phyloP scores from a whole-genome alignment of 2,888 invertebrate species.

The Drosophila neoperkinsi region DNA sequence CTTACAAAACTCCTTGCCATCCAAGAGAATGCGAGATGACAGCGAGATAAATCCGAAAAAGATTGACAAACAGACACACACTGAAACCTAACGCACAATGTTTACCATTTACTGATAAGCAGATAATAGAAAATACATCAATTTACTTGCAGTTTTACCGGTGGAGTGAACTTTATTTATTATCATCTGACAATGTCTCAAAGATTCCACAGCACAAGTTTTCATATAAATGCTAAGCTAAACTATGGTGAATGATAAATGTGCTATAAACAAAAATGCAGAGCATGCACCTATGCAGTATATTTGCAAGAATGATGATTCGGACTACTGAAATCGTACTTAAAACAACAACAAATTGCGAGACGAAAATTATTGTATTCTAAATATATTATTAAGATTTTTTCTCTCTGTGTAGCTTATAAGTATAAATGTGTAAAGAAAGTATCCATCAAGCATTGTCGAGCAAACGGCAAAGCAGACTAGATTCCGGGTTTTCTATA shows the following conservation, averaged over 20 bases:
- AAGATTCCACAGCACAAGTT: neutral
- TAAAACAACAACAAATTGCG: neutral
- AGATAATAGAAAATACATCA: conserved; percentile 1
- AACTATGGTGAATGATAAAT: conserved; percentile 6
- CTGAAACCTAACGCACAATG: neutral
- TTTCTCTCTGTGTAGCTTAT: neutral
- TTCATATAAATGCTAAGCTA: conserved; percentile 4
- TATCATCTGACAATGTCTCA: neutral
- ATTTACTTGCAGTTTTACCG: conserved; percentile 3
- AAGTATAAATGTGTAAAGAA: neutral
- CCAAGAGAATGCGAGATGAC: neutral
- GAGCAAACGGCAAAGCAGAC: conserved; percentile 11
- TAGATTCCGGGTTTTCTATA: conserved; percentile 13
- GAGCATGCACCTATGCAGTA: neutral
- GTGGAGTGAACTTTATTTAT: conserved; percentile 31
- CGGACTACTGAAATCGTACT: neutral
- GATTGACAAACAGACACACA: neutral
- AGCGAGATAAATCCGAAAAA: neutral
- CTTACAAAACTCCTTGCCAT: conserved; percentile 20
- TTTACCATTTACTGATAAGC: conserved; percentile 10
- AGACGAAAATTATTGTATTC: neutral
- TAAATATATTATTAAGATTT: neutral
- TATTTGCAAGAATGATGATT: neutral
- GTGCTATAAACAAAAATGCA: neutral
- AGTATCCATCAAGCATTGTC: neutral